Evolutionary conservation across 2,113 vertebrate species (phyloP).

Genomic region (Microcebus griseorufus): DNA sequence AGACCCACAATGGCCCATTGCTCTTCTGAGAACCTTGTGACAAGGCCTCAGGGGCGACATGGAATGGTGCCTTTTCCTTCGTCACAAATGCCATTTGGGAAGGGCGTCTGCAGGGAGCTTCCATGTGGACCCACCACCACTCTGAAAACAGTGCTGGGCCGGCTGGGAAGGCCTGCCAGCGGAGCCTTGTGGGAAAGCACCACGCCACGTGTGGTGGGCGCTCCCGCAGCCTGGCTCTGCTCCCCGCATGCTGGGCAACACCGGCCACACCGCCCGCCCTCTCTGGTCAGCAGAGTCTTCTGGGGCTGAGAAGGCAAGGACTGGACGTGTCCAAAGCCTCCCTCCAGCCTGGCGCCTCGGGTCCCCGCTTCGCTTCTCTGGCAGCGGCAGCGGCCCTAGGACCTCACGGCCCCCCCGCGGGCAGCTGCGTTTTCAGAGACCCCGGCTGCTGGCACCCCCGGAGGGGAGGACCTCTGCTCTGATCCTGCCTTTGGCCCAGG

Average conservation of each 20-base stretch:
- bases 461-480: too few relatives aligned
- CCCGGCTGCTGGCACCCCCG: rapidly evolving
- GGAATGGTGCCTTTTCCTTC: rapidly evolving
- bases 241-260: rapidly evolving
- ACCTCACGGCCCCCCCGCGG: rapidly evolving
- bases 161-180: rapidly evolving
- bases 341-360: neutral
- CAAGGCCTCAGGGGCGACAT: neutral
- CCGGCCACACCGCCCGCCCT: neutral
- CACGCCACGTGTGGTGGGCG: rapidly evolving
- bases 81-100: neutral
- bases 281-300: neutral
- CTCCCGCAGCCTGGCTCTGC: neutral
- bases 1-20: rapidly evolving
- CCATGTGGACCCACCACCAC: rapidly evolving
- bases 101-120: neutral
- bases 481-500: neutral
- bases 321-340: neutral
- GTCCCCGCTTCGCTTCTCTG: neutral
- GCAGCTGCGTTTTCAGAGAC: too few relatives aligned
- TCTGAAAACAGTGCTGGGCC: neutral
- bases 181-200: too few relatives aligned
- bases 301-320: neutral
- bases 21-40: neutral
- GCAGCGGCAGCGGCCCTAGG: rapidly evolving